Base-by-base conservation (phyloP, 92 coral and sea anemone genomes). In the Scolanthus callimorphus region DNA sequence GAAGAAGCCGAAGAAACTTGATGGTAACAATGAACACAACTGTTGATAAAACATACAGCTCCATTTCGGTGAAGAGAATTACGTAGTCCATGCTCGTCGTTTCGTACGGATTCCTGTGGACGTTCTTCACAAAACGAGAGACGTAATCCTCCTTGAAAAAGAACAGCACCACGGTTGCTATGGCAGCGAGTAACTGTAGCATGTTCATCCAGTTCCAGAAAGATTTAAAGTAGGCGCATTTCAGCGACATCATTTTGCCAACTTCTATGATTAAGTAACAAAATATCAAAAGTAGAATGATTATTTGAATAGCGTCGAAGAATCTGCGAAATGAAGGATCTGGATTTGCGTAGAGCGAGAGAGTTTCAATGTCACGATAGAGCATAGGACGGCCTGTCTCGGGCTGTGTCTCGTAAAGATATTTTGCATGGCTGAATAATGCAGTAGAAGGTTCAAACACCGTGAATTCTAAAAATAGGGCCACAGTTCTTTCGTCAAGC, bases 201-300 rank as follows among this genome's bases (percentile, higher is more conserved):
- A 84, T 24, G 55, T 91, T 80, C 79, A 83, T 69, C 97, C 97
- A 91, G 79, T 83, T 91, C 97, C 97, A 91, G 67, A 91, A 91
- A 22, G 77, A 62, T 20, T 69, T 46, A 29, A 91, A 91, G 71
- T 88, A 91, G 1, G 72, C 45, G 25, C 96, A 88, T 17, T 82
- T 50, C 20, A 69, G 66, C 39, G 71, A 79, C 48, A 79, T 50
- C 26, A 91, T 59, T 46, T 83, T 84, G 38, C 73, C 81, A 20
- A 70, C 31, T 53, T 88, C 97, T 47, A 80, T 30, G 3, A 74
- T 58, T 30, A 91, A 67, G 39, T 69, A 91, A 59, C 84, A 84
- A 37, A 65, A 71, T 31, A 88, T 77, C n/a, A 91, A 60, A 13
- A 91, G 46, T 39, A 91, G 64, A 30, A 91, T 54, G 20, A 65